These are phyloP conservation scores for Noctilio leporinus DNA, from an alignment of 2,113 vertebrate species.

Conservation along the genomic window DNA sequence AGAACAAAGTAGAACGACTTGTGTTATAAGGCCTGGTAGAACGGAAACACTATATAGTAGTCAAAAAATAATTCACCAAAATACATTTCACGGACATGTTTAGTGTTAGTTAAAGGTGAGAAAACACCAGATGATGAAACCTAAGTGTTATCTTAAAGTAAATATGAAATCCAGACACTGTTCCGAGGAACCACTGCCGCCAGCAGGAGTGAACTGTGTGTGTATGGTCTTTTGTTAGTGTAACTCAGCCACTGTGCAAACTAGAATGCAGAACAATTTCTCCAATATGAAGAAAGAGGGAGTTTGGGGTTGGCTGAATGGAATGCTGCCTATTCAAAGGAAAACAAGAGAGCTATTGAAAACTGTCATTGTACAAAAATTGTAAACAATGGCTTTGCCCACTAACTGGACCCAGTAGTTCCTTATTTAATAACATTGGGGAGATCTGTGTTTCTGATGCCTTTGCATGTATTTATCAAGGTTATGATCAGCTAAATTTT, in stretches of 20 bases:
- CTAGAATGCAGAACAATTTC: slow-evolving; percentile 40
- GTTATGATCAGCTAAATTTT: neutral
- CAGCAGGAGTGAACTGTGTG: neutral
- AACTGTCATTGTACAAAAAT: neutral
- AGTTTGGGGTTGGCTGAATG: slow-evolving; percentile 62
- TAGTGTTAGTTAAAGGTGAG: neutral
- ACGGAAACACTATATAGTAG: neutral
- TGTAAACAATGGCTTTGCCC: slow-evolving; percentile 43
- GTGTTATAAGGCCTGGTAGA: neutral
- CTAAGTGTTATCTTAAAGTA: neutral
- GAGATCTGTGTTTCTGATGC: slow-evolving; percentile 28
- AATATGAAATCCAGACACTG: neutral
- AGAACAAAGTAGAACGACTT: neutral
- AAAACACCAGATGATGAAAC: neutral
- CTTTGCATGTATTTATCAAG: neutral
- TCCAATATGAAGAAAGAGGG: slow-evolving; percentile 20
- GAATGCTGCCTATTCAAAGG: slow-evolving; percentile 48
- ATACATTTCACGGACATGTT: neutral
- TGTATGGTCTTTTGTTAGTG: neutral
- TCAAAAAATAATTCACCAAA: neutral
- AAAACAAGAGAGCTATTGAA: slow-evolving; percentile 44
- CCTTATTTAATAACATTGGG: slow-evolving; percentile 26
- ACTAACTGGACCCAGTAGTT: neutral
- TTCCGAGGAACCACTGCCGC: neutral
- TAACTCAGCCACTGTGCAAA: neutral